phyloP scores from a whole-genome alignment of 1,140 invertebrate genomes.

The Drosophila kikkawai region DNA sequence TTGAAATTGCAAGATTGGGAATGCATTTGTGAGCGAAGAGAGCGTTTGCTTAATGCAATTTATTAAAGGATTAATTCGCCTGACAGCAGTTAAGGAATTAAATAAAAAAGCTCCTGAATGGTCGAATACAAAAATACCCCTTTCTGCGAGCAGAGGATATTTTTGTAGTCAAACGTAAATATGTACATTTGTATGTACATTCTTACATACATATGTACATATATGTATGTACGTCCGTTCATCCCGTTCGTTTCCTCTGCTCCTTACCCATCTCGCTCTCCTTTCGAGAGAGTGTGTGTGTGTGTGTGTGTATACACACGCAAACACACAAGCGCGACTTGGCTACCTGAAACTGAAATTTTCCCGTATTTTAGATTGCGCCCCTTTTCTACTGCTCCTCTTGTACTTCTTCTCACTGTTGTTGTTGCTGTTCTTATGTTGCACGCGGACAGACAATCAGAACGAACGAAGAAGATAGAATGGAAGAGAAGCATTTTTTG shows the following conservation, averaged over 20 bases:
- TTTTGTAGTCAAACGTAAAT: constrained; percentile 20
- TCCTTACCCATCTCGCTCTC: constrained; percentile 21
- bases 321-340: constrained; percentile 30
- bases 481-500: constrained; percentile 65
- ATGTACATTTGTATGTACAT: constrained; percentile 19
- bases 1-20: neutral
- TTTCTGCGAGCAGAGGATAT: constrained; percentile 14
- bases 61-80: constrained; percentile 45
- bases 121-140: constrained; percentile 12
- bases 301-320: constrained; percentile 9
- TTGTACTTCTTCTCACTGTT: constrained; percentile 26
- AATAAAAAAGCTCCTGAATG: constrained; percentile 2
- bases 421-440: constrained; percentile 61
- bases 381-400: constrained; percentile 34
- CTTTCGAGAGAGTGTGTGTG: neutral
- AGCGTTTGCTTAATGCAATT: constrained; percentile 58
- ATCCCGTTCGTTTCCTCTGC: constrained; percentile 19
- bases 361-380: constrained; percentile 76
- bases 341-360: constrained; percentile 80
- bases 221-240: constrained; percentile 32
- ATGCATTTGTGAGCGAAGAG: constrained; percentile 15
- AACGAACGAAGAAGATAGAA: constrained; percentile 41
- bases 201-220: constrained; percentile 14
- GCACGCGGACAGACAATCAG: constrained; percentile 62
- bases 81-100: constrained; percentile 18